phyloP scores from a whole-genome alignment of 2,113 vertebrate genomes.

The Leptosomus discolor region DNA sequence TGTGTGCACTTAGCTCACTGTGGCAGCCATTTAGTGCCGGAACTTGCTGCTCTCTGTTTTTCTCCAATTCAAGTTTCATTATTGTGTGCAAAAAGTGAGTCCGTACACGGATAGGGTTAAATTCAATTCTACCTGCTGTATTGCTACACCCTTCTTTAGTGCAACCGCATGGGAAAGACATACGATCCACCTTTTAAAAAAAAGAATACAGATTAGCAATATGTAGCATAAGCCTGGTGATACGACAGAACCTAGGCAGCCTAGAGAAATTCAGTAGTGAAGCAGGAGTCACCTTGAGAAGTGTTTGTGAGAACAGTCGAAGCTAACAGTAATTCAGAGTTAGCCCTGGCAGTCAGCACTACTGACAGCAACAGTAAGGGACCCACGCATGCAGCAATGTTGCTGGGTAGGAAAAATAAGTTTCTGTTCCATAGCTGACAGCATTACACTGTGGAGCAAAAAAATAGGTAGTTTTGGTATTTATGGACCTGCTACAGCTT shows the following conservation, averaged over 20 bases:
- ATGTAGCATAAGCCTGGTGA: background rate
- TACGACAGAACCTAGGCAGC: background rate
- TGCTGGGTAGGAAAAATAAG: background rate
- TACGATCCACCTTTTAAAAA: constrained; percentile 91
- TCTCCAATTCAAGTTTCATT: constrained; percentile 98
- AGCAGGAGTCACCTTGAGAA: background rate
- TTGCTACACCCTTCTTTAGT: constrained; percentile 98
- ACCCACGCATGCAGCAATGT: background rate
- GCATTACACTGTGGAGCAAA: background rate
- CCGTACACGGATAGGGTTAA: constrained; percentile 98
- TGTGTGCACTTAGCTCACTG: constrained; percentile 77
- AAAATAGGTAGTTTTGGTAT: background rate
- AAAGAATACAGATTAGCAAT: constrained; percentile 64
- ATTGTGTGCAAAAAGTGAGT: constrained; percentile 99
- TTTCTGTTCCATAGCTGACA: background rate
- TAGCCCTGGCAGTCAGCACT: background rate
- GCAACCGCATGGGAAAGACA: constrained; percentile 98
- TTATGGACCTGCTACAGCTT: background rate
- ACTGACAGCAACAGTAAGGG: background rate
- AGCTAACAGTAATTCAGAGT: background rate
- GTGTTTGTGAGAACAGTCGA: background rate
- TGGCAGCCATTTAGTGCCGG: constrained; percentile 85
- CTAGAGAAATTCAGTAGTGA: background rate
- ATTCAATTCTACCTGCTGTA: constrained; percentile 94
- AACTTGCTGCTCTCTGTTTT: constrained; percentile 91